These are phyloP conservation scores for Nemopilema nomurai DNA, from an alignment of 30 jellyfish, hydroid and myxozoan species.

Conservation along the genomic window DNA sequence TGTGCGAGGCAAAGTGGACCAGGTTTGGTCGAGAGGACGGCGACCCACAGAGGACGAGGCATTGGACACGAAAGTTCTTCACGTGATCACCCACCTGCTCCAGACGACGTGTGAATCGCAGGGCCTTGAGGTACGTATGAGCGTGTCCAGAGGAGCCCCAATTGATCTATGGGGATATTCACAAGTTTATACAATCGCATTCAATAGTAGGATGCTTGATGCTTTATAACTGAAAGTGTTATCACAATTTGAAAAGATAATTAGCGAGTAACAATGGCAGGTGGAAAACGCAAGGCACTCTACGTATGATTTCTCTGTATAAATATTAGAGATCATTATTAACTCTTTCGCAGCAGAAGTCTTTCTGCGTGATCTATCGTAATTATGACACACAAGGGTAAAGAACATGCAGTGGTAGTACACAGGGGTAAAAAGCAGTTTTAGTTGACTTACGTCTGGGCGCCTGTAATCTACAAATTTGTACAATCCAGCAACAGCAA, in stretches of 20 bases:
- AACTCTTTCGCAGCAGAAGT: too few relatives aligned
- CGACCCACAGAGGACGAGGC: slow-evolving; percentile 78
- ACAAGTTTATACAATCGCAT: too few relatives aligned
- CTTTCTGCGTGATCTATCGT: too few relatives aligned
- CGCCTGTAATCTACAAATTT: slow-evolving; percentile 71
- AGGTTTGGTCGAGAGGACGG: slow-evolving; percentile 94
- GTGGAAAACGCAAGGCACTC: too few relatives aligned
- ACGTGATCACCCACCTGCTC: slow-evolving; percentile 83
- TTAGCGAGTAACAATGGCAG: too few relatives aligned
- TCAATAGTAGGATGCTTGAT: too few relatives aligned
- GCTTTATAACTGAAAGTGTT: background rate
- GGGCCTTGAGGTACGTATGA: slow-evolving; percentile 84
- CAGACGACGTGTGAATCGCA: slow-evolving; percentile 77
- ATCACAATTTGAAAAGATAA: background rate
- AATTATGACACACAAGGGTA: too few relatives aligned
- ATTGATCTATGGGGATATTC: slow-evolving; percentile 73
- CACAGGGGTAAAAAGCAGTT: background rate
- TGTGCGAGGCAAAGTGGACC: slow-evolving; percentile 88
- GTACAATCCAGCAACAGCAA: slow-evolving; percentile 53
- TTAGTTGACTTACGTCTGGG: slow-evolving; percentile 61
- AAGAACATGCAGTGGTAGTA: background rate
- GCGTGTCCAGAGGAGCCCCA: slow-evolving; percentile 99
- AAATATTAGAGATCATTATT: too few relatives aligned
- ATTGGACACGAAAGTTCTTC: slow-evolving; percentile 86
- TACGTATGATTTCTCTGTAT: too few relatives aligned